Conservation (phyloP, 2,113 vertebrate species). For the Daphoenositta chrysoptera region DNA sequence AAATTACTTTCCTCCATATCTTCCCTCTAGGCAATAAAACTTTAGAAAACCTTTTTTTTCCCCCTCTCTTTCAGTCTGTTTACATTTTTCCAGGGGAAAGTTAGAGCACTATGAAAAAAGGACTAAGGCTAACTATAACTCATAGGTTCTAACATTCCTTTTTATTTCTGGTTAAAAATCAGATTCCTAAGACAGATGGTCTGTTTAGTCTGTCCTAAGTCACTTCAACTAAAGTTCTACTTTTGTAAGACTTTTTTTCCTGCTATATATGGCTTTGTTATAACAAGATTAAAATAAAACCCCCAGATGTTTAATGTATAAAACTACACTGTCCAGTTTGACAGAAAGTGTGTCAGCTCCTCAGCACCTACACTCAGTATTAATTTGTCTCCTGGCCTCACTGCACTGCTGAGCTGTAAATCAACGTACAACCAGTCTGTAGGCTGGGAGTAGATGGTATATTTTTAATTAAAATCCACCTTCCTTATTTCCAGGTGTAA, state of each 20-base stretch:
- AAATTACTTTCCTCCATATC: not conserved
- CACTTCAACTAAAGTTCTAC: not conserved
- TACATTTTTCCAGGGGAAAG: not conserved
- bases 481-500: not conserved
- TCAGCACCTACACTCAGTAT: not conserved
- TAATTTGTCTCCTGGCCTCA: not conserved
- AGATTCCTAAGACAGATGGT: not conserved
- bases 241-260: not conserved
- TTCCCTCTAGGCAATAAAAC: not conserved
- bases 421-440: not conserved
- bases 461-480: not conserved
- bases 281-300: not conserved
- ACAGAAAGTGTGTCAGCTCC: not conserved
- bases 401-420: not conserved
- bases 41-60: not conserved
- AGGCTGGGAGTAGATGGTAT: not conserved
- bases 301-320: not conserved
- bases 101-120: not conserved
- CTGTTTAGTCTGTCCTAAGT: not conserved
- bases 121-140: not conserved
- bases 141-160: not conserved
- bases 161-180: not conserved
- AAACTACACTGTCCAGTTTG: not conserved
- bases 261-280: slow-evolving; percentile 17
- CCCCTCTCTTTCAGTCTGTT: not conserved